Evolutionary conservation across 2,113 vertebrate genomes (phyloP), one percentile per base, ranked within the genome.

Genomic region (Puntigrus tetrazona): DNA sequence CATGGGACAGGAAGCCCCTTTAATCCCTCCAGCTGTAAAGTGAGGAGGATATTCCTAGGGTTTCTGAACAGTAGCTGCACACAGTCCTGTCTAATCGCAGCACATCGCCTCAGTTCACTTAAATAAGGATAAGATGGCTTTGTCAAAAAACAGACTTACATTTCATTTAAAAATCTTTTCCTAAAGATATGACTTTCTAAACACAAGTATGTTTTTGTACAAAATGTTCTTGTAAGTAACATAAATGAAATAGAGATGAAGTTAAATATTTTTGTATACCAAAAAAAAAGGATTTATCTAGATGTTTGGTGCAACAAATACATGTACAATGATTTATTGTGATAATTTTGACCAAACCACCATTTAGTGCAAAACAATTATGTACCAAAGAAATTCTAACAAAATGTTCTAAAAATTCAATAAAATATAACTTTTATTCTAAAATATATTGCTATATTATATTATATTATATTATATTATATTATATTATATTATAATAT

Each of bases 1-100:
- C 91, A 92, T 85, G 86, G 92, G 92, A 94, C 93, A 93, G 93
- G 90, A 92, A 92, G 90, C 88, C 88, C 87, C 91, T 86, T 91
- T 94, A 94, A 94, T 94, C 93, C 91, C 76, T 85, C 89, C 84
- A 75, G 84, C 72, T 86, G 84, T 86, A 82, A 86, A 69, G 38
- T 29, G 59, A 85, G 73, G 75, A 36, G 79, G 85, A 88, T 84
- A 84, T 85, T 81, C 69, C 20, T 4, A 55, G 45, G 57, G 25
- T 61, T 50, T 16, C 83, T 31, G 50, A 77, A 81, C 47, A 74
- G 83, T 41, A 50, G 63, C 55, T 52, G 43, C 31, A 4, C 61
- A 63, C 47, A 52, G 70, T 13, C 16, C 76, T 59, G 38, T 78
- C 83, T 74, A 81, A 63, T 31, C 27, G 6, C 38, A 16, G 8